Evolutionary conservation across 1,140 invertebrate genomes (phyloP).

Genomic region (Anthonomus grandis): DNA sequence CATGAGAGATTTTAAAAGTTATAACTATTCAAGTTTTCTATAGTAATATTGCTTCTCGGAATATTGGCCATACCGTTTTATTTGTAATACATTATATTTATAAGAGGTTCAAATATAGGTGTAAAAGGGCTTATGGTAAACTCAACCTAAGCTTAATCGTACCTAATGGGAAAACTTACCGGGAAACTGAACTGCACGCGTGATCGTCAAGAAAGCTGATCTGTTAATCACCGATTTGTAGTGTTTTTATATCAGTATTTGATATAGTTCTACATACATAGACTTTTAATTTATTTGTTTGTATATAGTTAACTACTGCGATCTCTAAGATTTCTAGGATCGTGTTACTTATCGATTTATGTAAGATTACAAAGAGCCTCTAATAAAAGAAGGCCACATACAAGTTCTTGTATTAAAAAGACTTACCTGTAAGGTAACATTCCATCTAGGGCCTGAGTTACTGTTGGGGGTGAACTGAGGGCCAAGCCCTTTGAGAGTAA

Average conservation of each 20-base stretch:
- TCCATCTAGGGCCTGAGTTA: conserved; percentile 87
- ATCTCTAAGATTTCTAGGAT: neutral
- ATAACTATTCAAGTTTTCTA: conserved; percentile 36
- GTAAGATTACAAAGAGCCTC: conserved; percentile 11
- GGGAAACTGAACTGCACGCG: conserved; percentile 79
- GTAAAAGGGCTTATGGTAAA: conserved; percentile 47
- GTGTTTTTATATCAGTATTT: conserved; percentile 11
- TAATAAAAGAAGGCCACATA: conserved; percentile 1
- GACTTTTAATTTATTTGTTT: neutral
- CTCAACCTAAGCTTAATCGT: conserved; percentile 60
- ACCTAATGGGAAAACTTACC: conserved; percentile 74
- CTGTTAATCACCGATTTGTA: conserved; percentile 74
- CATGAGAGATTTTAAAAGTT: conserved; percentile 36
- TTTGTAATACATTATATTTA: conserved; percentile 37
- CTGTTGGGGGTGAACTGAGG: conserved; percentile 78
- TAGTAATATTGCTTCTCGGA: conserved; percentile 32
- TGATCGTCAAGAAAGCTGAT: conserved; percentile 77
- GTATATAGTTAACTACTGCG: neutral
- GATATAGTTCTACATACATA: neutral
- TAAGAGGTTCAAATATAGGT: conserved; percentile 47
- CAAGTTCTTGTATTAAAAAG: neutral
- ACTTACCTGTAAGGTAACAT: conserved; percentile 82
- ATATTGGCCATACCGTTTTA: conserved; percentile 34
- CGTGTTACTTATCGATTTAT: no score
- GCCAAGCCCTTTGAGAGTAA: conserved; percentile 88